These are phyloP conservation scores for Papilio xuthus DNA, from an alignment of 1,140 invertebrate species.

Conservation along the genomic window DNA sequence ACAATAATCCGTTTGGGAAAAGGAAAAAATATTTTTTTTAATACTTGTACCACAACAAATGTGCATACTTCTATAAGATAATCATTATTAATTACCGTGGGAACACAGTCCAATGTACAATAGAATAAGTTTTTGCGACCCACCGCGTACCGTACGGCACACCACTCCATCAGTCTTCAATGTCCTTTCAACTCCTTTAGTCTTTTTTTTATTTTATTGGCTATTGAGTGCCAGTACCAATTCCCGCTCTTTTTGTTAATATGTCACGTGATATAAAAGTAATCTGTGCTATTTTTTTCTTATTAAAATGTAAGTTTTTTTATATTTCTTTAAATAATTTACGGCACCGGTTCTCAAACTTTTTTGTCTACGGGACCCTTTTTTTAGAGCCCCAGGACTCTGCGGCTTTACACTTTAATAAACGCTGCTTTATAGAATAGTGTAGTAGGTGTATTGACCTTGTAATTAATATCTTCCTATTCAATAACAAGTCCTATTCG, in stretches of 20 bases:
- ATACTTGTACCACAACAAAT: neutral
- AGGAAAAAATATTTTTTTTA: neutral
- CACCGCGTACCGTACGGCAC: constrained; percentile 11
- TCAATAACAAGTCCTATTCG: no score
- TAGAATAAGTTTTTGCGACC: constrained; percentile 26
- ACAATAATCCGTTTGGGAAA: neutral
- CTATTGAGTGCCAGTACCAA: constrained; percentile 28
- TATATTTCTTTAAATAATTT: neutral
- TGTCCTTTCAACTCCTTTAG: constrained; percentile 37
- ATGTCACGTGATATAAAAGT: constrained; percentile 35
- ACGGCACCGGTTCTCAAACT: no score
- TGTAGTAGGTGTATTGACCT: no score
- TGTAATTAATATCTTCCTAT: no score
- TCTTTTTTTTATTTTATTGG: constrained; percentile 38
- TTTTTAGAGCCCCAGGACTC: no score
- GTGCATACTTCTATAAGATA: constrained; percentile 29
- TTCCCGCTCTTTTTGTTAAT: constrained; percentile 25
- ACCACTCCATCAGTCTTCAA: constrained; percentile 35
- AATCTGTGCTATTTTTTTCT: constrained; percentile 18
- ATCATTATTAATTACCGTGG: constrained; percentile 36
- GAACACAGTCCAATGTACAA: constrained; percentile 24
- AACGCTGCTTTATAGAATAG: no score
- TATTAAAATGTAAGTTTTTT: constrained; percentile 30
- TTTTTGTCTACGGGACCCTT: no score
- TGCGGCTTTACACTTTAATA: no score